These are phyloP conservation scores for Zaprionus lineosus DNA, from an alignment of 2,888 invertebrate species.

Conservation along the genomic window DNA sequence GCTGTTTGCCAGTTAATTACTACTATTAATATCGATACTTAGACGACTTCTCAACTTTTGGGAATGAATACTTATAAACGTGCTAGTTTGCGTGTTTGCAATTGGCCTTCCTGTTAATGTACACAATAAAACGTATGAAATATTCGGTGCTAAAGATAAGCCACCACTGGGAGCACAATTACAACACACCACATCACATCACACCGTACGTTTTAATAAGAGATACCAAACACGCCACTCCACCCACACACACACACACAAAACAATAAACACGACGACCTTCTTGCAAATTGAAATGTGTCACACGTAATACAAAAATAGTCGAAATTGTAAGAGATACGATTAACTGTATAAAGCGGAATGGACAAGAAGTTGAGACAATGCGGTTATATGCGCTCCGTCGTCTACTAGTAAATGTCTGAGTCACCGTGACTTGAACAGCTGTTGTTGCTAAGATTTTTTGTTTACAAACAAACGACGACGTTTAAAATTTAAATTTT, in stretches of 20 bases:
- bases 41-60: too few species aligned
- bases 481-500: conserved; percentile 21
- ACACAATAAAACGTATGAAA: conserved; percentile 47
- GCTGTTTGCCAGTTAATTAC: conserved; percentile 12
- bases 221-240: conserved; percentile 16
- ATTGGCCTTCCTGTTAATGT: conserved; percentile 39
- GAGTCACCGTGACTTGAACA: conserved; percentile 32
- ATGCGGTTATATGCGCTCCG: conserved; percentile 20
- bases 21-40: not conserved
- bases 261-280: conserved; percentile 25
- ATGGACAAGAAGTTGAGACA: conserved; percentile 15
- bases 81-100: conserved; percentile 29
- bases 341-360: conserved; percentile 23
- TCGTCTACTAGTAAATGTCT: conserved; percentile 17
- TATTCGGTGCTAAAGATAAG: conserved; percentile 37
- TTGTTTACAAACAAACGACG: conserved; percentile 68
- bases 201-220: too few species aligned
- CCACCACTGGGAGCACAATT: conserved; percentile 16
- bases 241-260: not conserved
- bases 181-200: conserved; percentile 10
- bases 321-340: conserved; percentile 3
- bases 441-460: conserved; percentile 45
- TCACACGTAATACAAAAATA: conserved; percentile 36
- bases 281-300: conserved; percentile 48
- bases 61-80: too few species aligned